These are phyloP conservation scores for Drosophila crucigera DNA, from an alignment of 2,888 invertebrate species.

Conservation along the genomic window DNA sequence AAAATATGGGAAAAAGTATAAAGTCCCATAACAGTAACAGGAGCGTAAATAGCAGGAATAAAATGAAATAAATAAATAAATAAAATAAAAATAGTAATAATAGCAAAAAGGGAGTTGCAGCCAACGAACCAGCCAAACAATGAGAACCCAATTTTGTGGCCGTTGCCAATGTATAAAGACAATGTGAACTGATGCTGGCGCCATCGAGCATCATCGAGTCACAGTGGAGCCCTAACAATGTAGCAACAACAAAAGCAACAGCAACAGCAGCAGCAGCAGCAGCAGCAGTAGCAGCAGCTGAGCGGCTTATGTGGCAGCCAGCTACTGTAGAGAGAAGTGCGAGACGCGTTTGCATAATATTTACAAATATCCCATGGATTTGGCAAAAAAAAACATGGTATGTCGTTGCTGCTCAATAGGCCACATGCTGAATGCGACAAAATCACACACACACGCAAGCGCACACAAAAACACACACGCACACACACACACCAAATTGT, in stretches of 20 bases:
- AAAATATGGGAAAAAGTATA: conserved; percentile 53
- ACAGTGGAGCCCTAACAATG: conserved; percentile 45
- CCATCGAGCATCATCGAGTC: conserved; percentile 33
- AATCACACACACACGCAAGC: conserved; percentile 16
- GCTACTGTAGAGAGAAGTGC: conserved; percentile 35
- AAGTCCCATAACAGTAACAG: conserved; percentile 36
- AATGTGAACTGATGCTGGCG: conserved; percentile 41
- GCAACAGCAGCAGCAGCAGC: conserved; percentile 2
- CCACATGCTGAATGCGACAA: not conserved
- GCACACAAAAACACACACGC: not conserved
- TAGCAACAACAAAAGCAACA: conserved; percentile 4
- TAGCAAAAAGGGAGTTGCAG: conserved; percentile 55
- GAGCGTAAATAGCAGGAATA: conserved; percentile 30
- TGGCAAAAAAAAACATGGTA: conserved; percentile 8
- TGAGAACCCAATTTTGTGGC: conserved; percentile 72
- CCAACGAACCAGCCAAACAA: conserved; percentile 28
- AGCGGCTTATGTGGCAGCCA: conserved; percentile 17
- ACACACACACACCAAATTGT: conserved; percentile 16
- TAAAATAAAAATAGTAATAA: conserved; percentile 13
- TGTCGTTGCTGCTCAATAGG: conserved; percentile 24
- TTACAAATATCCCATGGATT: conserved; percentile 53
- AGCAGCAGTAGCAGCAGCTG: not conserved
- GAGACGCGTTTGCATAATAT: conserved; percentile 59
- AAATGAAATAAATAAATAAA: conserved; percentile 23
- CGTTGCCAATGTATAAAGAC: conserved; percentile 40